phyloP scores from a whole-genome alignment of 2,113 vertebrate species.

The Accipiter cooperii region DNA sequence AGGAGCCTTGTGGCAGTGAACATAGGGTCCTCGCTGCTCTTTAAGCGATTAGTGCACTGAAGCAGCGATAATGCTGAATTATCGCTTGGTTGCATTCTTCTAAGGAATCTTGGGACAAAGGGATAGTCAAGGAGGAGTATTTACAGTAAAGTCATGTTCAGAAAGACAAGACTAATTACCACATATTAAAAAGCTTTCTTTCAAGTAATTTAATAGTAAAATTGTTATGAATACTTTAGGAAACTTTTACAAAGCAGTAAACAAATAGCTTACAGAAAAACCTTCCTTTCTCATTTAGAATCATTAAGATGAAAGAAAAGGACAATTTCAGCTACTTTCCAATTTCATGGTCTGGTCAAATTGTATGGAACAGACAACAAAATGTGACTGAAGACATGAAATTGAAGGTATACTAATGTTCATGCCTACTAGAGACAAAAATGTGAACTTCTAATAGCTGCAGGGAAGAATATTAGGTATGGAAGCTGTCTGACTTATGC shows the following conservation, averaged over 20 bases:
- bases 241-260: slow-evolving; percentile 41
- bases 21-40: slow-evolving; percentile 82
- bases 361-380: not conserved
- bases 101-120: slow-evolving; percentile 84
- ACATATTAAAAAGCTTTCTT: slow-evolving; percentile 65
- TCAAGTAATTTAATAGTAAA: slow-evolving; percentile 56
- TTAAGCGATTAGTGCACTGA: slow-evolving; percentile 85
- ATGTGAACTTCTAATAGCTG: slow-evolving; percentile 34
- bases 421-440: slow-evolving; percentile 33
- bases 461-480: slow-evolving; percentile 36
- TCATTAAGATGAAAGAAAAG: slow-evolving; percentile 19
- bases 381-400: slow-evolving; percentile 39
- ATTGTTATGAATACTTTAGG: slow-evolving; percentile 34
- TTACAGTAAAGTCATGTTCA: slow-evolving; percentile 75
- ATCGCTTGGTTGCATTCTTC: slow-evolving; percentile 84
- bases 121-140: slow-evolving; percentile 72
- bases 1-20: slow-evolving; percentile 87
- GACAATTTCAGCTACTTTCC: slow-evolving; percentile 44
- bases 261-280: not conserved
- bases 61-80: slow-evolving; percentile 89
- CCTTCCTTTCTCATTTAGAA: slow-evolving; percentile 43
- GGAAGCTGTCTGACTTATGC: slow-evolving; percentile 30
- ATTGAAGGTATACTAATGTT: slow-evolving; percentile 30
- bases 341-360: slow-evolving; percentile 34
- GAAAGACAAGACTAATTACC: slow-evolving; percentile 74